Evolutionary conservation across 2,113 vertebrate genomes (phyloP).

Genomic region (Phylloscopus trochiloides): DNA sequence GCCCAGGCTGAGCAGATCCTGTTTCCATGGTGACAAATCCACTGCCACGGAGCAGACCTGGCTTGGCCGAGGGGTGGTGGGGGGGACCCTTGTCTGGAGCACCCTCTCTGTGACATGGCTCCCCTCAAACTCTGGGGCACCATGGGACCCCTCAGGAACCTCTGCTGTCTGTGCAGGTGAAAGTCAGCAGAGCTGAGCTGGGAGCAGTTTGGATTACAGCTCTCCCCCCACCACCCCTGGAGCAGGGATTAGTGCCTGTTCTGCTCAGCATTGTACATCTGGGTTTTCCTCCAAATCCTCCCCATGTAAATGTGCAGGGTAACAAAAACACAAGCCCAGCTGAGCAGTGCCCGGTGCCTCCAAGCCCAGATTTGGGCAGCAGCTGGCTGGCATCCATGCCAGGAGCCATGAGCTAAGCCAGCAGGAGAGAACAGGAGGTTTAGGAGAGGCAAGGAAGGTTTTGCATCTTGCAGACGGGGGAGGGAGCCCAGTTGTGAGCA

Average conservation of each 20-base stretch:
- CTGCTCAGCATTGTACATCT: background rate
- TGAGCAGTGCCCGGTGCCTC: background rate
- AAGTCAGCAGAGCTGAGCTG: background rate
- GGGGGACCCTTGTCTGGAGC: background rate
- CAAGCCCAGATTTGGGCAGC: slow-evolving; percentile 36
- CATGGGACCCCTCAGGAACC: background rate
- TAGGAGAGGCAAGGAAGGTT: background rate
- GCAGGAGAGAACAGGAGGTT: background rate
- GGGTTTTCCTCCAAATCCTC: slow-evolving; percentile 47
- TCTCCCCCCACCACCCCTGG: background rate
- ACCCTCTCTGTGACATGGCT: background rate
- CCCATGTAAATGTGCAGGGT: background rate
- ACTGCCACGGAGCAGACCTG: background rate
- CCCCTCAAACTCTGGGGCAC: background rate
- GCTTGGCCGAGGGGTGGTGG: accelerated
- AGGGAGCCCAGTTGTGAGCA: background rate
- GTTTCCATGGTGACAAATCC: slow-evolving; percentile 61
- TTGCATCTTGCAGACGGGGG: background rate
- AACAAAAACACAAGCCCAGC: slow-evolving; percentile 26
- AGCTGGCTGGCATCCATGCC: background rate
- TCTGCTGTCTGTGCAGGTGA: background rate
- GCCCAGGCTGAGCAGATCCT: slow-evolving; percentile 36
- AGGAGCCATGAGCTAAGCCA: slow-evolving; percentile 25
- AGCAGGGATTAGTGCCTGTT: background rate
- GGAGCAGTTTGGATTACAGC: background rate